Evolutionary conservation across 2,888 invertebrate genomes (phyloP), one percentile per base, ranked within the genome.

Genomic region (Quadroppia sp.): DNA sequence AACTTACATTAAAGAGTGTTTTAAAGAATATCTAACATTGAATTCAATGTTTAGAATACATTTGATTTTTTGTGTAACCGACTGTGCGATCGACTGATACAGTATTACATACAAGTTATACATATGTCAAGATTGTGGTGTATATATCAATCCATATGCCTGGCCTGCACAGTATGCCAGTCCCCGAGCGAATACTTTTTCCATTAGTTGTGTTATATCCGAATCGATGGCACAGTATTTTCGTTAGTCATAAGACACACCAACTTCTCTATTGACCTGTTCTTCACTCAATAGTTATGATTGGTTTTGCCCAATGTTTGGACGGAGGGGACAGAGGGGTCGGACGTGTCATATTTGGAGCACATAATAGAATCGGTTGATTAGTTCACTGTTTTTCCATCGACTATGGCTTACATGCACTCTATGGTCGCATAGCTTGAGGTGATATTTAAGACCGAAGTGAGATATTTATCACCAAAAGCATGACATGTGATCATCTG

Each of bases 171-270:
- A 9, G 50, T 50, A n/a, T 20, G 50, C 20, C n/a, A 56, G 11
- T 56, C 56, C 56, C 56, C 56, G 56, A 56, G 56, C 56, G 56
- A 25, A 56, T 56, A 56, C 56, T 56, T 56, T 56, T 56, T 25
- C 23, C 56, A 56, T 56, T 56, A 56, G 56, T 56, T 23, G 7
- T 56, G 56, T 28, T 56, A 28, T 56, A 56, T 56, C 28, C 3
- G 23, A 56, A 28, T 56, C 56, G 23, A 23, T 23, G n/a, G n/a
- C n/a, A n/a, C n/a, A 4, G 56, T 56, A 9, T 56, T 56, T 56
- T 56, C 28, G 13, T 56, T 28, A 2, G 56, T 56, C 56, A 56
- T 56, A 56, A 56, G 56, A 56, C 3, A n/a, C 23, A 4, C 3
- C 28, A 50, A 50, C 50, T 50, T 50, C 36, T 36, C 7, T 56